Conservation (phyloP, 2,888 invertebrate species). For the Cheilosia impressa region DNA sequence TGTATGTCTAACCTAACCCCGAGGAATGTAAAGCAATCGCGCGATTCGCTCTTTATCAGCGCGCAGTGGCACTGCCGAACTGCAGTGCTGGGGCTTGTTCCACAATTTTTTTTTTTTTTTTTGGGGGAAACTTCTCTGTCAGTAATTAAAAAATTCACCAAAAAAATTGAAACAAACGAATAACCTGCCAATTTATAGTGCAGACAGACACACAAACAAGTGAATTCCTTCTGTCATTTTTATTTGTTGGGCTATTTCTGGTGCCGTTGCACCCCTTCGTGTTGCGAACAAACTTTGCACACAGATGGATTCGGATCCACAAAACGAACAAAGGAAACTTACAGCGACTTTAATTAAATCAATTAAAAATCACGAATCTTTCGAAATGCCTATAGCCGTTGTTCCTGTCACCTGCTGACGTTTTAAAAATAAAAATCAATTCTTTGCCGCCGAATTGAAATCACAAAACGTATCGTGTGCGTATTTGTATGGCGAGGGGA, state of each 20-base stretch:
- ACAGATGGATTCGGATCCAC: conserved; percentile 61
- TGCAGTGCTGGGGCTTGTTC: conserved; percentile 52
- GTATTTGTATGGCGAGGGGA: not conserved
- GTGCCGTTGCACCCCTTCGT: conserved; percentile 61
- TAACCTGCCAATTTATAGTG: conserved; percentile 67
- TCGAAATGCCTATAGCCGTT: conserved; percentile 12
- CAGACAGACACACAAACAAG: conserved; percentile 7
- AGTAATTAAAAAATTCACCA: conserved; percentile 64
- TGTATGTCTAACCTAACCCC: conserved; percentile 38
- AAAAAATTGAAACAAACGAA: conserved; percentile 27
- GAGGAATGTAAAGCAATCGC: conserved; percentile 26
- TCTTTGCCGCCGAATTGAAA: conserved; percentile 44
- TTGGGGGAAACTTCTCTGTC: conserved; percentile 36
- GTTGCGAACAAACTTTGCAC: conserved; percentile 56
- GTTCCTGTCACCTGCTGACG: conserved; percentile 22
- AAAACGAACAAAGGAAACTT: conserved; percentile 61
- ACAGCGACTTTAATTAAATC: conserved; percentile 72
- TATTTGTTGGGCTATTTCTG: conserved; percentile 53
- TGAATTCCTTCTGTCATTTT: conserved; percentile 60
- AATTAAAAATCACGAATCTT: conserved; percentile 67
- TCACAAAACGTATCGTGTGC: conserved; percentile 9
- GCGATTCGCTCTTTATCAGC: conserved; percentile 27
- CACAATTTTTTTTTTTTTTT: too few relatives aligned
- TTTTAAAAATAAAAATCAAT: conserved; percentile 66
- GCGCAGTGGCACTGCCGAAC: conserved; percentile 21